Base-by-base conservation (phyloP, 2,113 vertebrate species). In the Cyanoramphus novaezelandiae region DNA sequence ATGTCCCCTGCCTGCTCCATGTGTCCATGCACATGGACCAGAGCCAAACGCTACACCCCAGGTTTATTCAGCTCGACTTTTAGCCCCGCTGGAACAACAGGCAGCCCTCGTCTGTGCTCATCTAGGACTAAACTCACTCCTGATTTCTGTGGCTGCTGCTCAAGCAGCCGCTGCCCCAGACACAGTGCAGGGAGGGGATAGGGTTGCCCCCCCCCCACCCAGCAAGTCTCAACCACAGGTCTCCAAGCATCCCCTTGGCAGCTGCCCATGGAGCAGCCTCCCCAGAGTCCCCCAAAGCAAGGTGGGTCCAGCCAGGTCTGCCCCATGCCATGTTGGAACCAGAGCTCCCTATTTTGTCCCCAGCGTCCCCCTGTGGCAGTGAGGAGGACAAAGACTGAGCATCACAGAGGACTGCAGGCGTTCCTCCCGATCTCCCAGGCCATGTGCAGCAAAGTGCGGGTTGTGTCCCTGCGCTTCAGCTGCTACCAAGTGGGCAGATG, bases 341-440 rank as follows among this genome's bases (percentile, higher is more conserved):
- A 8, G 74, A 74, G 37, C 33, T 29, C 62, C 74, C 12, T 47
- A n/a, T 0, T 20, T 63, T 24, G 29, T 7, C 1, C 44, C 31
- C 6, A 0, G 3, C 52, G 43, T 18, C 17, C 29, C 28, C 6
- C 21, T 59, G 0, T 1, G 4, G 77, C 78, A 78, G 53, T 1
- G 5, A 19, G 3, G 49, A 41, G 15, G 6, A 0, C 20, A 85
- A n/a, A 67, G 27, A 27, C 57, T 85, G 15, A 60, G 28, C 62
- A 79, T 35, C 67, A n/a, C 0, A 2, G n/a, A 1, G 12, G 14
- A 27, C 67, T 10, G 3, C 0, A 9, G 13, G 23, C 3, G 1
- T 5, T 50, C 16, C 59, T 75, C 39, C 19, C 79, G 0, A 31
- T 72, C 44, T 47, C 71, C 41, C 75, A 50, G 57, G 65, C 52